Conservation (phyloP, 2,888 invertebrate genomes). For the Cantharis rufa region DNA sequence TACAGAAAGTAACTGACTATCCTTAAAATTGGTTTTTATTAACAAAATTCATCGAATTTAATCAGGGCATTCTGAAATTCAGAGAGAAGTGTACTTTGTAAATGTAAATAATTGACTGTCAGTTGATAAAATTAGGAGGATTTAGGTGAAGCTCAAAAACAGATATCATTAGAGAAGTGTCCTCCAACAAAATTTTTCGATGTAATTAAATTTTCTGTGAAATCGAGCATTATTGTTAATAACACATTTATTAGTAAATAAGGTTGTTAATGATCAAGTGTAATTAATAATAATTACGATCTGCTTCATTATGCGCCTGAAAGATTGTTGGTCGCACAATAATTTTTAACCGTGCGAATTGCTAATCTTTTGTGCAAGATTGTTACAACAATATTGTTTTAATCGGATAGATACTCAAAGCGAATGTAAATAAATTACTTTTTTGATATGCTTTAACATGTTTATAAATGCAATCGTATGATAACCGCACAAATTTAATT, state of each 20-base stretch:
- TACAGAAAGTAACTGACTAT: too few species aligned
- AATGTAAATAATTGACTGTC: too few species aligned
- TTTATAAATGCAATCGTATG: neutral
- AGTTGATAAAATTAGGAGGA: too few species aligned
- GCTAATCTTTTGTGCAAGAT: neutral
- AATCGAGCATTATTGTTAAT: too few species aligned
- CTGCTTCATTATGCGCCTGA: neutral
- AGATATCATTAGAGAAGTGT: neutral
- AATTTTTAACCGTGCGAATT: neutral
- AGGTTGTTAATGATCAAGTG: neutral
- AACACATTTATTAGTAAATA: too few species aligned
- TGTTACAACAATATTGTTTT: neutral
- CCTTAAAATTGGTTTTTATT: too few species aligned
- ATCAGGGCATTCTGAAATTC: too few species aligned
- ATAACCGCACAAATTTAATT: conserved; percentile 1
- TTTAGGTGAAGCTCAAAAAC: neutral
- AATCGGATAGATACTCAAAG: neutral
- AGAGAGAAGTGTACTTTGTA: too few species aligned
- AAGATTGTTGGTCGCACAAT: neutral
- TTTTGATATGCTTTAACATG: neutral
- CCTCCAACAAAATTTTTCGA: neutral
- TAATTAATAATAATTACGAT: neutral
- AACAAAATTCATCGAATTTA: too few species aligned
- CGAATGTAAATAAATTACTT: neutral
- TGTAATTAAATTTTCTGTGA: neutral